These are phyloP conservation scores for Alsophila aescularia DNA, from an alignment of 2,888 invertebrate species.

Conservation along the genomic window DNA sequence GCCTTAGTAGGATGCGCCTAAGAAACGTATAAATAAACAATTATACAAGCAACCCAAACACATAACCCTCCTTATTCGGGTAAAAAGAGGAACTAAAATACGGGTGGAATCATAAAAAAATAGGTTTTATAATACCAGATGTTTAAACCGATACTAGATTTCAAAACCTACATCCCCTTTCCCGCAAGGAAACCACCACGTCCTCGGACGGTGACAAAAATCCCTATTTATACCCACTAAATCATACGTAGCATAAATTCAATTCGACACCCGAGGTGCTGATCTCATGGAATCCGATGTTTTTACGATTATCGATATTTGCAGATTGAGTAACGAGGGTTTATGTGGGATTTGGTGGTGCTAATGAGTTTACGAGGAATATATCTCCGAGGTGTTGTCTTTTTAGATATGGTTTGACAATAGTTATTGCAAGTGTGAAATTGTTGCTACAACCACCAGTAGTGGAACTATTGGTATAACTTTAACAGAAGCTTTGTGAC, in stretches of 20 bases:
- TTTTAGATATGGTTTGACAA: not conserved
- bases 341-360: conserved; percentile 27
- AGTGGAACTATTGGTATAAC: no score
- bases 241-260: conserved; percentile 71
- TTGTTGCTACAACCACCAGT: no score
- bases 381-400: not conserved
- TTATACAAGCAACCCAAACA: no score
- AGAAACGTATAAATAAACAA: no score
- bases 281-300: conserved; percentile 32
- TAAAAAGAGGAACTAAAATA: not conserved
- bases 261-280: conserved; percentile 59
- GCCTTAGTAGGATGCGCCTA: no score
- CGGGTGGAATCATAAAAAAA: no score
- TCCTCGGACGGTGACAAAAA: conserved; percentile 42
- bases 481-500: no score
- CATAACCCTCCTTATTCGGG: no score
- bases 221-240: conserved; percentile 65
- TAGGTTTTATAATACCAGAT: no score
- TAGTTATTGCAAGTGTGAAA: not conserved
- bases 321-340: conserved; percentile 35
- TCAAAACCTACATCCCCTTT: not conserved
- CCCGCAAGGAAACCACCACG: conserved; percentile 37
- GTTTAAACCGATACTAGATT: not conserved
- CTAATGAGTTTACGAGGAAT: conserved; percentile 25
- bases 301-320: conserved; percentile 37